Evolutionary conservation across 1,140 invertebrate species (phyloP), one percentile per base, ranked within the genome.

Genomic region (Scaptodrosophila lebanonensis): DNA sequence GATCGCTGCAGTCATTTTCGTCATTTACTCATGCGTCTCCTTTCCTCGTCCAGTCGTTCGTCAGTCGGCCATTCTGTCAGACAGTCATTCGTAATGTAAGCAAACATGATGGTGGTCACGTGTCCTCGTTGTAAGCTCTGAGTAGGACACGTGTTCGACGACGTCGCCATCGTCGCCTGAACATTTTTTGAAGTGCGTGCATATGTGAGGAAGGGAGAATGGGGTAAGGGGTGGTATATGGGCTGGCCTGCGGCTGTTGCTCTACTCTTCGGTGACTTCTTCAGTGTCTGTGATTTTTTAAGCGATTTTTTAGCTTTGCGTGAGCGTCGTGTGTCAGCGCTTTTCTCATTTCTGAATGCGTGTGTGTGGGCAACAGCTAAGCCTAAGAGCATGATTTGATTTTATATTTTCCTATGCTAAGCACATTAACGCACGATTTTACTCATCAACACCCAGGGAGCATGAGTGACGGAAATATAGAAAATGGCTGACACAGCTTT

Each of bases 101-200:
- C 75, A 82, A 82, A 82, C 75, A 82, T 82, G 75, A 82, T 82
- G 75, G 75, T 66, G 75, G 75, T 82, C 75, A 82, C 75, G 75
- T 82, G 75, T 43, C 75, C 35, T 44, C 52, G 64, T 57, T 82
- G 70, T 83, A 82, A 82, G 75, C 75, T 82, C 50, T 56, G 66
- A 49, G 57, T 49, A 54, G 57, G 73, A 82, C 75, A 82, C 75
- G 75, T 82, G 75, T 66, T 79, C 36, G 62, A 15, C 45, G 36
- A 58, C 73, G 73, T 16, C 66, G 73, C 58, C 64, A 12, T 60
- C 64, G 76, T 77, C 68, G 68, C 71, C 72, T 65, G 58, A 79
- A 77, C 68, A 67, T 59, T 79, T 79, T 62, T 60, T 79, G 59
- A 69, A 76, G 70, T 75, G 58, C 52, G 42, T 20, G 43, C 22